Evolutionary conservation across 2,888 invertebrate genomes (phyloP).

Genomic region (Leptinotarsa haldemani): DNA sequence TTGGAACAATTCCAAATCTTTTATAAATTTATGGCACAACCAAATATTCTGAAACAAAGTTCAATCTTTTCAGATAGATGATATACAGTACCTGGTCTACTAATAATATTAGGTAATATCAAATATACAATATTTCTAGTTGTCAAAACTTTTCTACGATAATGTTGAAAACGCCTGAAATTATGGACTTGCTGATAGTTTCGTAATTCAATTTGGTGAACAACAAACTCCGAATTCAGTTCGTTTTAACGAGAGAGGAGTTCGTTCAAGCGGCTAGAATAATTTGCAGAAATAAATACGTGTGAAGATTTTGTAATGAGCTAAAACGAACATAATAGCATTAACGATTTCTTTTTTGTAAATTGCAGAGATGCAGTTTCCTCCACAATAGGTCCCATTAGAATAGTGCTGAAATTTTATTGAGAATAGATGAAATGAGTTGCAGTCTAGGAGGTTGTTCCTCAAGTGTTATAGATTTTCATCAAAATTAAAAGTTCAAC

Average conservation of each 20-base stretch:
- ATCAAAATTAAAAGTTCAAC: too few relatives aligned
- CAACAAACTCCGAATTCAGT: constrained; percentile 36
- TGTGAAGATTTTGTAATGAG: constrained; percentile 33
- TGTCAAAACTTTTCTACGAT: not conserved
- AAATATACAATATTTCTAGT: not conserved
- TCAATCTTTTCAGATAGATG: too few relatives aligned
- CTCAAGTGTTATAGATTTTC: too few relatives aligned
- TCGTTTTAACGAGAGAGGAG: constrained; percentile 38
- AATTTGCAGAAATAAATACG: constrained; percentile 40
- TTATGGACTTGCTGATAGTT: constrained; percentile 32
- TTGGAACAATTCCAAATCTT: too few relatives aligned
- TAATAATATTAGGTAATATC: too few relatives aligned
- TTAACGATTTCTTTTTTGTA: constrained; percentile 19
- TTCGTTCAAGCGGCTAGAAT: constrained; percentile 37
- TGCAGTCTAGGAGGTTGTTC: too few relatives aligned
- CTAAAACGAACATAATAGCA: constrained; percentile 26
- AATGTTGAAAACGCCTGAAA: constrained; percentile 29
- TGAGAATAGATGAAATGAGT: too few relatives aligned
- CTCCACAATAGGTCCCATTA: not conserved
- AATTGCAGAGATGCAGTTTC: constrained; percentile 1
- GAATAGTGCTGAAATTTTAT: not conserved
- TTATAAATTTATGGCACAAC: too few relatives aligned
- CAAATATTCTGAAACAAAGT: too few relatives aligned
- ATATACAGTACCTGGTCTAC: too few relatives aligned
- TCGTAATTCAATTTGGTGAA: constrained; percentile 37